Evolutionary conservation across 2,888 invertebrate species (phyloP).

Genomic region (Andrena trimmerana): DNA sequence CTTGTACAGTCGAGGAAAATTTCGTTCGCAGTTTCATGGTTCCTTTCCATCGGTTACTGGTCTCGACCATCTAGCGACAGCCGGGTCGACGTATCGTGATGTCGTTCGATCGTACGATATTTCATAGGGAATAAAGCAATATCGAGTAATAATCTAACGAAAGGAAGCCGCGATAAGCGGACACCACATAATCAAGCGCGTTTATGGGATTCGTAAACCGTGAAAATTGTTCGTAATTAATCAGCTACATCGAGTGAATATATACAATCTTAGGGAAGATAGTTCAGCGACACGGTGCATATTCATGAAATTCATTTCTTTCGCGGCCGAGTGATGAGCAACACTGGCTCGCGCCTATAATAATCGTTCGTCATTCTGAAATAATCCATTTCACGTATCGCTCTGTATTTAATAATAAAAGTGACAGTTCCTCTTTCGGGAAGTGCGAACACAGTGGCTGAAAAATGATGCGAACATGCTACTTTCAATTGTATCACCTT

Average conservation of each 20-base stretch:
- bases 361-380: conserved; percentile 37
- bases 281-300: conserved; percentile 42
- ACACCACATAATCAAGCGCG: conserved; percentile 44
- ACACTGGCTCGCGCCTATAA: conserved; percentile 49
- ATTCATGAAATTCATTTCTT: conserved; percentile 50
- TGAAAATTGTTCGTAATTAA: conserved; percentile 50
- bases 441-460: conserved; percentile 34
- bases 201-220: conserved; percentile 31
- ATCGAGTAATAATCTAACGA: conserved; percentile 70
- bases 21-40: conserved; percentile 3
- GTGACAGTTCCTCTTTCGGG: conserved; percentile 6
- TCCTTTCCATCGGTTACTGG: conserved; percentile 6
- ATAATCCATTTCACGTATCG: conserved; percentile 43
- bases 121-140: conserved; percentile 70
- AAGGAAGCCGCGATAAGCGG: conserved; percentile 28
- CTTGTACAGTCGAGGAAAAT: background rate
- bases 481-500: conserved; percentile 37
- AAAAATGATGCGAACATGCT: conserved; percentile 7
- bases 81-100: conserved; percentile 17
- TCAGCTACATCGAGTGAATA: conserved; percentile 40
- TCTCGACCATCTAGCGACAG: conserved; percentile 19
- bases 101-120: conserved; percentile 53
- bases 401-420: conserved; percentile 21
- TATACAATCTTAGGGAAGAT: conserved; percentile 41
- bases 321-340: conserved; percentile 57